Evolutionary conservation across 2,888 invertebrate species (phyloP).

Genomic region (Mesoligia furuncula): DNA sequence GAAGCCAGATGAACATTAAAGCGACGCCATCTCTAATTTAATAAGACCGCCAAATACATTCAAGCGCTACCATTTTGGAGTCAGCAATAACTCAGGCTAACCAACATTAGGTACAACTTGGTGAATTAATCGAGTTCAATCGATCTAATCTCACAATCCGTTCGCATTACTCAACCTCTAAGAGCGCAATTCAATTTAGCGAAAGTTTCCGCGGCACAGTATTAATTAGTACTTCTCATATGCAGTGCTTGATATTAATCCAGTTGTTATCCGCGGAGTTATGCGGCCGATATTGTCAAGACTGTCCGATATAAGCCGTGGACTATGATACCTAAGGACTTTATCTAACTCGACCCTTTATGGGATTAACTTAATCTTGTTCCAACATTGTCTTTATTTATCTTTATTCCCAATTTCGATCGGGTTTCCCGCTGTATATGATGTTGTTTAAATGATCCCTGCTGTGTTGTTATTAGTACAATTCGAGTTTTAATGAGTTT

Average conservation of each 20-base stretch:
- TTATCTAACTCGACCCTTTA: conserved; percentile 86
- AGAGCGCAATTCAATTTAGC: conserved; percentile 65
- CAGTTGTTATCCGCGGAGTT: conserved; percentile 82
- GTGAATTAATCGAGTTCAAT: conserved; percentile 67
- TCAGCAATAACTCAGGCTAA: conserved; percentile 57
- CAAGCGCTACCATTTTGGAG: conserved; percentile 41
- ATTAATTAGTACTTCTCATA: conserved; percentile 78
- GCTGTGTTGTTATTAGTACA: conserved; percentile 1
- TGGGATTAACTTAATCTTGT: conserved; percentile 85
- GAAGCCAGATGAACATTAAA: conserved; percentile 14
- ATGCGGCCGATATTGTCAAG: conserved; percentile 83
- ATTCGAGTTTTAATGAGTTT: conserved; percentile 28
- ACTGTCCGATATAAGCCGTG: conserved; percentile 82
- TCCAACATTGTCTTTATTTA: conserved; percentile 84
- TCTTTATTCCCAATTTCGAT: conserved; percentile 75
- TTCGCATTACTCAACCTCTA: conserved; percentile 59
- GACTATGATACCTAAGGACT: conserved; percentile 82
- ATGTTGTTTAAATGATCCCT: conserved; percentile 51
- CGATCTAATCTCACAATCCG: conserved; percentile 67
- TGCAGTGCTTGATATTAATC: conserved; percentile 80
- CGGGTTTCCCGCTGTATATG: conserved; percentile 63
- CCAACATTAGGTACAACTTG: conserved; percentile 60
- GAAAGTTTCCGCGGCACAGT: conserved; percentile 70
- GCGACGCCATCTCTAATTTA: conserved; percentile 32
- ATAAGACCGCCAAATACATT: conserved; percentile 30